Base-by-base conservation (phyloP, 2,888 invertebrate genomes). In the Germaria angustata region DNA sequence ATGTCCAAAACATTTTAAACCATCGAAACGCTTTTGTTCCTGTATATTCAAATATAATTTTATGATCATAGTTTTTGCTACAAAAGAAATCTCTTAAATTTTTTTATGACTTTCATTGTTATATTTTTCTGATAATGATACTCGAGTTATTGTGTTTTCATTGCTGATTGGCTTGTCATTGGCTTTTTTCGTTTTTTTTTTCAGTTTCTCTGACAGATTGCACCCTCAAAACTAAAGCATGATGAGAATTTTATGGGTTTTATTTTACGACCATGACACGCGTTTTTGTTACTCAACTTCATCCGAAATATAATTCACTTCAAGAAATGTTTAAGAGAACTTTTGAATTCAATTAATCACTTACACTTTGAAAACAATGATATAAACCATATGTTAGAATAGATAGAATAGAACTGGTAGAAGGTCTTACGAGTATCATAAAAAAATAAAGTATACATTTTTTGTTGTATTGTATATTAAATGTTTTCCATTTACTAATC, bases 101-200 rank as follows among this genome's bases (percentile, higher is more conserved):
- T 49, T 66, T 57, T 76, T 59, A 68, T 51, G 57, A 55, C 44
- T 72, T 41, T 72, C 32, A 24, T 36, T 55, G 24, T 36, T 15
- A n/a, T 15, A n/a, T 15, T 71, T 49, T 1, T 36, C 15, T 11
- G 22, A 8, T 0, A 4, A n/a, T 15, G 17, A n/a, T 34, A 22
- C 13, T 65, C 6, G 22, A 44, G 11, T 34, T 32, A 53, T 73
- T 75, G 55, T 34, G 15, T 57, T 55, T 22, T 46, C 20, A 22
- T 68, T 76, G n/a, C n/a, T n/a, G 66, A 75, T 66, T 75, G 66
- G 57, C 32, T 66, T 49, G 46, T 66, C 46, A 46, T 46, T n/a
- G 7, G 2, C 15, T 13, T 24, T 34, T 24, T 11, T 57, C 2
- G 1, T 9, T 4, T 28, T 4, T 28, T 5, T 28, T 28, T 28